Evolutionary conservation across 2,113 vertebrate species (phyloP).

Genomic region (Notiomystis cincta): DNA sequence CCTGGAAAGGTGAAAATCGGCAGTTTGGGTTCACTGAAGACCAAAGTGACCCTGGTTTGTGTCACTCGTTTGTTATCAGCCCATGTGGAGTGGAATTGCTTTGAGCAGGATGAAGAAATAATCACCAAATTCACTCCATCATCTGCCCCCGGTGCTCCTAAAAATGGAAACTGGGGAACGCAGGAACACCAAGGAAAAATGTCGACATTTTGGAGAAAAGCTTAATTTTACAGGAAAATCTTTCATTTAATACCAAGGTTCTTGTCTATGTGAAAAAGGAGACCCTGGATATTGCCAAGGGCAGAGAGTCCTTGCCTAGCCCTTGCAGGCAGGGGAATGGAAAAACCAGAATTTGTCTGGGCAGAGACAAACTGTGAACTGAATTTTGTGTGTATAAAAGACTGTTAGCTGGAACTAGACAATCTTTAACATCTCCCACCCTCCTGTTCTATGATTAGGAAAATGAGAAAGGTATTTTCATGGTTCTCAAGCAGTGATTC

Average conservation of each 20-base stretch:
- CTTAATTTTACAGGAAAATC: background rate
- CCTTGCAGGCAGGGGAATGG: background rate
- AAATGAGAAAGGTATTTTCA: background rate
- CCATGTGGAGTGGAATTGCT: background rate
- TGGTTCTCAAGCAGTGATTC: no score
- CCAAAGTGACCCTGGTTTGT: background rate
- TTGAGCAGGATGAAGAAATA: background rate
- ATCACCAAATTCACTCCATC: background rate
- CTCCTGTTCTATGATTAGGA: background rate
- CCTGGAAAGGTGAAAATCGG: background rate
- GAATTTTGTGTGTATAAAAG: background rate
- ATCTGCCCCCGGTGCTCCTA: background rate
- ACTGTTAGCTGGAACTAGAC: no score
- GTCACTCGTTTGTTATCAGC: background rate
- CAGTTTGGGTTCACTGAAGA: background rate
- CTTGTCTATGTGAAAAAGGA: background rate
- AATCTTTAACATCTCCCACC: background rate
- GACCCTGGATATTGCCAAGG: background rate
- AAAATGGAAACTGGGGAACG: background rate
- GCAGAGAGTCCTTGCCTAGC: background rate
- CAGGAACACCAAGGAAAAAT: background rate
- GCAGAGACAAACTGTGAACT: background rate
- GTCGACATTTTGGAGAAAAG: background rate
- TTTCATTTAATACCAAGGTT: background rate
- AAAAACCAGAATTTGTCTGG: background rate